Conservation (phyloP, 2,888 invertebrate species). For the Ariolimax columbianus region DNA sequence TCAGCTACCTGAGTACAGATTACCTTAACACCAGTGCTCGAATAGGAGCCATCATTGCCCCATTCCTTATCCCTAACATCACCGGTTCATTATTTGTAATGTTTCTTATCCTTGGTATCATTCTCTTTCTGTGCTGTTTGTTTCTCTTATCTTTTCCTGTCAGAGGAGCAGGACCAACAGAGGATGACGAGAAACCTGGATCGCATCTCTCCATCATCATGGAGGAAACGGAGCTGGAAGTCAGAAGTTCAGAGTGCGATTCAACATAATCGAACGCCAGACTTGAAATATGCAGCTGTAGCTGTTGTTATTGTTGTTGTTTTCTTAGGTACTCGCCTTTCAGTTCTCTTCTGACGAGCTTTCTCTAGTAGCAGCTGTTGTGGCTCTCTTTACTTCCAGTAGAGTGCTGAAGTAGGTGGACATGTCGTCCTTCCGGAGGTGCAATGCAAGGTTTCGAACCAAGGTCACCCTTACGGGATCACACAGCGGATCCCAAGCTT, state of each 20-base stretch:
- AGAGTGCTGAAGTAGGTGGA: too few relatives aligned
- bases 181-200: not conserved
- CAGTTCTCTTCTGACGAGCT: too few relatives aligned
- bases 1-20: conserved; percentile 49
- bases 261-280: too few relatives aligned
- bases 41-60: conserved; percentile 48
- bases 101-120: conserved; percentile 22
- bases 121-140: conserved; percentile 7
- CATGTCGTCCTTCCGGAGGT: too few relatives aligned
- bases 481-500: too few relatives aligned
- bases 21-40: conserved; percentile 43
- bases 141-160: conserved; percentile 20
- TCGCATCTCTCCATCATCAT: conserved; percentile 24
- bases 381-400: too few relatives aligned
- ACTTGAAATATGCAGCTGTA: too few relatives aligned
- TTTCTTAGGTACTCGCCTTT: too few relatives aligned
- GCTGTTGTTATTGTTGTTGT: too few relatives aligned
- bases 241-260: conserved; percentile 12
- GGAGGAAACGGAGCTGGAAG: conserved; percentile 37
- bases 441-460: too few relatives aligned
- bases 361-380: too few relatives aligned
- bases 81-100: not conserved
- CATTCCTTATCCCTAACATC: conserved; percentile 31
- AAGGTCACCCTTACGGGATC: too few relatives aligned
- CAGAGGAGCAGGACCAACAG: not conserved